Percentiles rank a stretch among this genome's conserved stretches.
Evolutionary conservation across 1,140 invertebrate species (phyloP).

Genomic region (Drosophila subobscura): DNA sequence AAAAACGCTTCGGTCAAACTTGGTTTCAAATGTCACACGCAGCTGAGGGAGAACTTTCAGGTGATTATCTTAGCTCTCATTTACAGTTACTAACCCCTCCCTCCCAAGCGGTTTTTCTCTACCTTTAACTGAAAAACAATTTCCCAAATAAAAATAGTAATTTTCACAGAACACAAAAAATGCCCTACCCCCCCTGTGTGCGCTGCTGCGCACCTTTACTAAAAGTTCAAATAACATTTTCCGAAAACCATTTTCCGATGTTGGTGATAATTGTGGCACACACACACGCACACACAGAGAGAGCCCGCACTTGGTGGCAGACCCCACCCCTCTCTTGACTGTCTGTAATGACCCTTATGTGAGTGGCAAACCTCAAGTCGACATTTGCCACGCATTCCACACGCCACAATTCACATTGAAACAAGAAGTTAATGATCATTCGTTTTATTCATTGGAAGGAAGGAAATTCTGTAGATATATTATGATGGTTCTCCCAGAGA

Average conservation of each 20-base stretch:
- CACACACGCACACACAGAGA: conserved; percentile 15
- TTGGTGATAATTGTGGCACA: conserved; percentile 63
- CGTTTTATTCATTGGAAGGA: conserved; percentile 13
- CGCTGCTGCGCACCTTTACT: too few species aligned
- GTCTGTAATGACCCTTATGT: conserved; percentile 41
- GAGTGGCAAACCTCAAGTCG: conserved; percentile 39
- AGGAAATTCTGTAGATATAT: not conserved
- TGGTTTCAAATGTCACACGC: too few species aligned
- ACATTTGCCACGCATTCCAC: conserved; percentile 43
- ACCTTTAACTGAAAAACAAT: conserved; percentile 9
- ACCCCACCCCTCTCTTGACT: not conserved
- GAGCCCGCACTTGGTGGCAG: conserved; percentile 23
- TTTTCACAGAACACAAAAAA: not conserved
- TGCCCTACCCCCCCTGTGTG: conserved; percentile 3
- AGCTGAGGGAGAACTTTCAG: not conserved
- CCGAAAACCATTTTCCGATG: conserved; percentile 74
- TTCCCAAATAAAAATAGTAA: conserved; percentile 35
- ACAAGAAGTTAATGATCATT: conserved; percentile 34
- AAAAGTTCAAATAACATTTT: conserved; percentile 73
- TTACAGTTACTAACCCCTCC: not conserved
- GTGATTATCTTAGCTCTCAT: not conserved
- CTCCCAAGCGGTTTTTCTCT: not conserved
- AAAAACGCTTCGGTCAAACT: too few species aligned
- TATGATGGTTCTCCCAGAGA: conserved; percentile 21
- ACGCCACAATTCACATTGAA: not conserved